Evolutionary conservation across 35 echinoderm and acorn worm genomes (phyloP), one percentile per base, ranked within the genome.

Genomic region (Hemicentrotus pulcherrimus): DNA sequence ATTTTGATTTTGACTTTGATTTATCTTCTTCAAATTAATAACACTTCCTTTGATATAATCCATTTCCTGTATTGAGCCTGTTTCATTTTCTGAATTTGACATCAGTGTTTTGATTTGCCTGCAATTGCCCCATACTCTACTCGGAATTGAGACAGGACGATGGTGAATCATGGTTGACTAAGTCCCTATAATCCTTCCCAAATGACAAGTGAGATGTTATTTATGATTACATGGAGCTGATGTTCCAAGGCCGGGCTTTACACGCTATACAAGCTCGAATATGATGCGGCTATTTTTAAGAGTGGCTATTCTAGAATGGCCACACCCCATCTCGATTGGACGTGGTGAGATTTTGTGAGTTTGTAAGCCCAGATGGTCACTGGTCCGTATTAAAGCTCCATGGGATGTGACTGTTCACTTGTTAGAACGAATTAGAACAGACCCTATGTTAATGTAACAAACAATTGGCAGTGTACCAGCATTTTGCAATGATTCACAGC

Each of bases 101-200:
- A 28, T 78, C 0, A n/a, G 4, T 28, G 24, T 78, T 78, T 91
- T 78, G 65, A 78, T 18, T n/a, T 22, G 65, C 28, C 65, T 78
- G 24, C 19, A 78, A 22, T 78, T 78, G 65, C 65, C 65, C 61
- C 65, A 78, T 78, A 22, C 65, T 78, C 28, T 78, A 28, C 19
- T 22, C 65, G 13, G 46, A 31, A 45, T 93, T 93, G 33, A 48
- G 47, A 93, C 47, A 47, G 33, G 47, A 48, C 46, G 16, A 4
- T 93, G 46, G 47, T 93, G 91, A 93, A 93, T 93, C 91, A 93
- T 58, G 91, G 33, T 46, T 55, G 30, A 93, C 31, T 93, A 48
- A 31, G 52, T 58, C 46, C 48, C 91, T 48, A 78, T 78, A 78
- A 78, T 78, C 65, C 65, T 78, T 78, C 22, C 22, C 65, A n/a